Percentiles rank a stretch among this genome's conserved stretches.
phyloP scores from a whole-genome alignment of 2,797 vertebrate species.

The Thalassophryne amazonica region DNA sequence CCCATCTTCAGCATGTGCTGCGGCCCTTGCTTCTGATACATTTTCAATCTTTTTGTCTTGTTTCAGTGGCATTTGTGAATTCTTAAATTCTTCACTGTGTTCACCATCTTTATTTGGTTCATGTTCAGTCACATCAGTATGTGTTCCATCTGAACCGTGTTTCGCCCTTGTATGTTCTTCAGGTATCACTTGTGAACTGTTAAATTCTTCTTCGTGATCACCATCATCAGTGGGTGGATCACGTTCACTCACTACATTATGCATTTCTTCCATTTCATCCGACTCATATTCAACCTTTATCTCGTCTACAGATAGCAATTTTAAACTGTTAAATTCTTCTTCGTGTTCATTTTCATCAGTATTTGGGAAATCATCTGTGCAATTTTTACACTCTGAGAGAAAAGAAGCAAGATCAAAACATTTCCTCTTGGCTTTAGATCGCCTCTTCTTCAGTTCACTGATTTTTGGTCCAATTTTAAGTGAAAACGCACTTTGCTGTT shows the following conservation, averaged over 20 bases:
- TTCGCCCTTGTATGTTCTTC: too few species aligned
- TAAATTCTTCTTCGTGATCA: too few species aligned
- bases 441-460: slow-evolving; percentile 1
- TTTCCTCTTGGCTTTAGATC: slow-evolving; percentile 3
- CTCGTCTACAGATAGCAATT: neutral
- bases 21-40: too few species aligned
- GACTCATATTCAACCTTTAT: neutral
- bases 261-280: neutral
- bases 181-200: too few species aligned
- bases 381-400: neutral
- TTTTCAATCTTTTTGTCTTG: too few species aligned
- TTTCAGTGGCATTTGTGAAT: too few species aligned
- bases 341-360: neutral
- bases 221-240: too few species aligned
- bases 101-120: too few species aligned
- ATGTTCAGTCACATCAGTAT: too few species aligned
- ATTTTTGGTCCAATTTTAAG: slow-evolving; percentile 6
- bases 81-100: too few species aligned
- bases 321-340: neutral
- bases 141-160: too few species aligned
- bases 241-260: neutral
- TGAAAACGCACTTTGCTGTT: slow-evolving; percentile 9
- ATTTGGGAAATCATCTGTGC: neutral
- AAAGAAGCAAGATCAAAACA: slow-evolving; percentile 1
- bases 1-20: neutral